phyloP scores from a whole-genome alignment of 2,888 invertebrate genomes.

The Limnephilus auricula region DNA sequence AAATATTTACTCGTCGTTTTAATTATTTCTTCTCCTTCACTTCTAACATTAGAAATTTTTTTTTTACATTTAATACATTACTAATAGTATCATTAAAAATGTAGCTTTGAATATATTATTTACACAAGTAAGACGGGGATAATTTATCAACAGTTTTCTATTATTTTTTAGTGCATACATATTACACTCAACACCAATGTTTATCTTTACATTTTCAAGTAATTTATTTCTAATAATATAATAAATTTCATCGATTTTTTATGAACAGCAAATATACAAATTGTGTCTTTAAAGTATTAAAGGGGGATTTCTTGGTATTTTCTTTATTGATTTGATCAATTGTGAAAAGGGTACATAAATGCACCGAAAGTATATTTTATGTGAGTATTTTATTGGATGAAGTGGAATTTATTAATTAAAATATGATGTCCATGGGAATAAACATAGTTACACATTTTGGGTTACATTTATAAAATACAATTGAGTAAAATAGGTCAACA shows the following conservation, averaged over 20 bases:
- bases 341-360: no score
- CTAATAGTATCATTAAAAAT: background rate
- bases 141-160: background rate
- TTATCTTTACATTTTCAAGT: background rate
- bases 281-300: background rate
- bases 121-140: background rate
- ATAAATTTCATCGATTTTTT: background rate
- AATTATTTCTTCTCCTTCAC: background rate
- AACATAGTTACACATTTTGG: background rate
- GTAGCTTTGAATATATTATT: background rate
- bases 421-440: background rate
- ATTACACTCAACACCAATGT: background rate
- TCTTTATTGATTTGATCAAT: no score
- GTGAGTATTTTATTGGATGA: no score
- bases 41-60: background rate
- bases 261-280: background rate
- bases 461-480: background rate
- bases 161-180: background rate
- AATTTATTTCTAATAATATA: background rate
- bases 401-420: background rate
- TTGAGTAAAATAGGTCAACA: background rate
- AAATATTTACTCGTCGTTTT: background rate
- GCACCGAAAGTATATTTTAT: no score
- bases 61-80: background rate
- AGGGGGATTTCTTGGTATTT: no score